Percentiles rank a stretch among this genome's conserved stretches.
phyloP scores from a whole-genome alignment of 2,888 invertebrate species.

The Matsumyia berberina region DNA sequence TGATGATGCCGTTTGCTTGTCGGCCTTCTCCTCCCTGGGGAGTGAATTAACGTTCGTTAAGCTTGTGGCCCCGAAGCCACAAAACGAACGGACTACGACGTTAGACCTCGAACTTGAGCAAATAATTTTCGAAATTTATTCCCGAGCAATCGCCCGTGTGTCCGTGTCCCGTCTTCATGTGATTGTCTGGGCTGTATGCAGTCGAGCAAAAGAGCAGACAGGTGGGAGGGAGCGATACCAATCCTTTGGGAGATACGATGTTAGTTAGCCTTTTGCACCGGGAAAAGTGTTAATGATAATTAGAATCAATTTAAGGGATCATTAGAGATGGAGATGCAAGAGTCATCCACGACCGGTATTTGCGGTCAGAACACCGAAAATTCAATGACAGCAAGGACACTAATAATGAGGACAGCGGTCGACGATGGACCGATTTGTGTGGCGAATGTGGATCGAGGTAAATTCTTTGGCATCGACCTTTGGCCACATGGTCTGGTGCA shows the following conservation, averaged over 20 bases:
- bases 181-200: constrained; percentile 58
- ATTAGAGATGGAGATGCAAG: constrained; percentile 80
- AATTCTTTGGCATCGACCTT: constrained; percentile 60
- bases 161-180: constrained; percentile 32
- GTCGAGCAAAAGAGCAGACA: background rate
- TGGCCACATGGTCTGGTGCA: constrained; percentile 59
- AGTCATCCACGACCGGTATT: constrained; percentile 39
- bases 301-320: constrained; percentile 84
- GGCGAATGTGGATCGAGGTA: constrained; percentile 38
- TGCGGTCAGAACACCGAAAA: constrained; percentile 57
- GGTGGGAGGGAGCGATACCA: background rate
- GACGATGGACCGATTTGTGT: constrained; percentile 35
- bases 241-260: constrained; percentile 69
- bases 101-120: constrained; percentile 76
- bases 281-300: constrained; percentile 84
- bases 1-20: constrained; percentile 55
- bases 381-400: constrained; percentile 54
- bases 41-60: constrained; percentile 76
- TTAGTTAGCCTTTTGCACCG: constrained; percentile 76
- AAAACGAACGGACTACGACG: constrained; percentile 72
- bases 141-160: constrained; percentile 57
- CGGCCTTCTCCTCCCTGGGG: constrained; percentile 57
- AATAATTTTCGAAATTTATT: constrained; percentile 74
- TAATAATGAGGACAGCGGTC: constrained; percentile 37
- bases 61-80: constrained; percentile 74